Percentiles rank a stretch among this genome's conserved stretches.
These are phyloP conservation scores for Cantharis flavilabris DNA, from an alignment of 2,888 invertebrate species.

Conservation along the genomic window DNA sequence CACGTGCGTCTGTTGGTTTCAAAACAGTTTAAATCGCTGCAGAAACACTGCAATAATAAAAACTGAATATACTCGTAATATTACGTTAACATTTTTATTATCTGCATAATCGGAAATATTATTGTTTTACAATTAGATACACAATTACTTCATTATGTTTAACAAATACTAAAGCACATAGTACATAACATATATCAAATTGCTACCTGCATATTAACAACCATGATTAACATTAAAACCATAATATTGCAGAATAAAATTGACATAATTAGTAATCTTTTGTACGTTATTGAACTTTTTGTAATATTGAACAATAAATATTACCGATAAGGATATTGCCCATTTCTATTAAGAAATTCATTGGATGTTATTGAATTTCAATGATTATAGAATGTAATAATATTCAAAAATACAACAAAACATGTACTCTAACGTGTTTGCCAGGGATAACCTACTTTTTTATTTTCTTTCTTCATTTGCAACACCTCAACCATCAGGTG, in stretches of 20 bases:
- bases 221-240: not conserved
- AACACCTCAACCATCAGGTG: not conserved
- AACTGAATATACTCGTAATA: too few species aligned
- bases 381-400: not conserved
- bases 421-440: not conserved
- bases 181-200: not conserved
- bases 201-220: not conserved
- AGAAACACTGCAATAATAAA: too few species aligned
- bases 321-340: not conserved
- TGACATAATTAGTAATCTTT: not conserved
- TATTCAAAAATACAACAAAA: not conserved
- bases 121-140: not conserved
- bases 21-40: too few species aligned
- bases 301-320: not conserved
- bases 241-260: not conserved
- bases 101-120: not conserved
- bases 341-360: not conserved
- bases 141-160: not conserved
- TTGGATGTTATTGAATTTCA: not conserved
- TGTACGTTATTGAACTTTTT: not conserved
- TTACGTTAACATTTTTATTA: not conserved
- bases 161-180: not conserved
- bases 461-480: not conserved
- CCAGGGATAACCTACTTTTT: not conserved
- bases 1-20: too few species aligned